Conservation (phyloP, 2,888 invertebrate genomes). For the Sphecodes monilicornis region DNA sequence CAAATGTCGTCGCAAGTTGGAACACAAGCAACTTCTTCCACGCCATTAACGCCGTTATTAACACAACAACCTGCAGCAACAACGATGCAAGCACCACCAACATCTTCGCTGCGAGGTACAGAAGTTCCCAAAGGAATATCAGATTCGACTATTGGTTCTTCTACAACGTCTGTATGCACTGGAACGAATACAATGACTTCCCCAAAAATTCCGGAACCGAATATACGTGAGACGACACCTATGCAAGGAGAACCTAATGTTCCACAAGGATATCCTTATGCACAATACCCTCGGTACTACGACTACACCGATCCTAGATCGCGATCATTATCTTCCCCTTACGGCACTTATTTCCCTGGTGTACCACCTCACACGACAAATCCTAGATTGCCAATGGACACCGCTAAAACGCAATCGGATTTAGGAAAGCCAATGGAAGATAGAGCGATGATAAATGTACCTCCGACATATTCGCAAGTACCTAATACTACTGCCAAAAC, state of each 20-base stretch:
- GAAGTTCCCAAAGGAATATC: slow-evolving; percentile 61
- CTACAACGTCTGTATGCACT: slow-evolving; percentile 57
- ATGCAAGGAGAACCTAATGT: slow-evolving; percentile 67
- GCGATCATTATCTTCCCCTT: slow-evolving; percentile 78
- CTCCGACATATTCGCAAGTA: slow-evolving; percentile 72
- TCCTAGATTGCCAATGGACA: slow-evolving; percentile 68
- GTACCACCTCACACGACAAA: slow-evolving; percentile 75
- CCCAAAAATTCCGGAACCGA: slow-evolving; percentile 63
- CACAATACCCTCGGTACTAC: slow-evolving; percentile 82
- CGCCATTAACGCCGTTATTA: slow-evolving; percentile 46
- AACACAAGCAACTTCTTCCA: slow-evolving; percentile 41
- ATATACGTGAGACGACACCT: slow-evolving; percentile 63
- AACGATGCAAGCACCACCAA: slow-evolving; percentile 56
- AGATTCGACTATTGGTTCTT: slow-evolving; percentile 52
- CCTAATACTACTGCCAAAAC: slow-evolving; percentile 68
- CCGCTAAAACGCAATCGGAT: slow-evolving; percentile 66
- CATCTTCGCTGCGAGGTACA: slow-evolving; percentile 54
- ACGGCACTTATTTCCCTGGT: slow-evolving; percentile 80
- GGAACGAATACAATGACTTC: slow-evolving; percentile 65
- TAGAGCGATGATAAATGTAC: slow-evolving; percentile 66
- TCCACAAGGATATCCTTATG: slow-evolving; percentile 81
- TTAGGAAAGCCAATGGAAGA: slow-evolving; percentile 68
- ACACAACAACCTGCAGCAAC: slow-evolving; percentile 56
- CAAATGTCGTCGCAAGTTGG: slow-evolving; percentile 53
- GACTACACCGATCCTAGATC: slow-evolving; percentile 81